phyloP scores from a whole-genome alignment of 2,113 vertebrate species.

The Pantherophis guttatus region DNA sequence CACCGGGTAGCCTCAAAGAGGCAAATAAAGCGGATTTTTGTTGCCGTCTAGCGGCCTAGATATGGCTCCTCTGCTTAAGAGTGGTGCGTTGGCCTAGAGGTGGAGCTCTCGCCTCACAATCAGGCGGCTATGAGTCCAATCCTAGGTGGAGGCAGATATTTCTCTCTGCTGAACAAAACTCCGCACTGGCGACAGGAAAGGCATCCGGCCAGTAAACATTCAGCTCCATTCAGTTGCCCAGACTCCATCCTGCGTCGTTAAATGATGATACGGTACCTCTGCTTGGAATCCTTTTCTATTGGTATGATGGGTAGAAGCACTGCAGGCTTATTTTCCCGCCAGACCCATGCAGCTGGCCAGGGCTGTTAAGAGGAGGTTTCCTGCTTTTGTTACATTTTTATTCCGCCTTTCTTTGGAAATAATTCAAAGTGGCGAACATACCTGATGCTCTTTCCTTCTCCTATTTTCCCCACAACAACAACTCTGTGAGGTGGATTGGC shows the following conservation, averaged over 20 bases:
- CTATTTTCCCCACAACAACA: background rate
- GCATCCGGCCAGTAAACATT: no score
- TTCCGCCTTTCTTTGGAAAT: background rate
- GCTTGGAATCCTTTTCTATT: background rate
- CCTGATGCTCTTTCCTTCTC: background rate
- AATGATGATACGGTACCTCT: no score
- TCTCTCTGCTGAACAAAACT: no score
- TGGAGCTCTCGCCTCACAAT: no score
- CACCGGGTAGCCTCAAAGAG: background rate
- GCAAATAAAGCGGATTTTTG: background rate
- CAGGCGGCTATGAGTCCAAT: no score
- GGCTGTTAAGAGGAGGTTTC: background rate
- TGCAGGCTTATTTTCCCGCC: no score
- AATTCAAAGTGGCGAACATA: no score
- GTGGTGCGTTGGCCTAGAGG: no score
- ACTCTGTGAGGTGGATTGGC: background rate
- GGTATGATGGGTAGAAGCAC: background rate
- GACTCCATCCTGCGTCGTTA: no score
- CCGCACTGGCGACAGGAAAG: no score
- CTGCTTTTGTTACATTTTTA: background rate
- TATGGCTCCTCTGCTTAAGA: background rate
- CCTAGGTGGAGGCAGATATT: no score
- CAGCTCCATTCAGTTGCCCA: no score
- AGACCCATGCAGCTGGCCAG: background rate
- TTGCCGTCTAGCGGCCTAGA: background rate